These are phyloP conservation scores for Trissolcus brochymenae DNA, from an alignment of 2,888 invertebrate species.

Conservation along the genomic window DNA sequence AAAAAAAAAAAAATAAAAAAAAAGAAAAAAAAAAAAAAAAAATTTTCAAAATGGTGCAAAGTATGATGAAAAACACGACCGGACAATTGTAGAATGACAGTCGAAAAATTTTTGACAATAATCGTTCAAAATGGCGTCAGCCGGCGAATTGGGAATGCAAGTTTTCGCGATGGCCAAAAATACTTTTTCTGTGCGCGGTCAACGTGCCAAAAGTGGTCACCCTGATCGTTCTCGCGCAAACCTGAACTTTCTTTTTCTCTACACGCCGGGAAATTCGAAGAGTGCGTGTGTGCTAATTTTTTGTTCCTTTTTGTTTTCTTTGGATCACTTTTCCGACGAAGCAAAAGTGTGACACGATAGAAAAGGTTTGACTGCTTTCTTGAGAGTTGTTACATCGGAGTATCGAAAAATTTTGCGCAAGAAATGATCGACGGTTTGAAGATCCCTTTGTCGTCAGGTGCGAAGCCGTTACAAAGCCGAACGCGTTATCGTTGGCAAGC, in stretches of 20 bases:
- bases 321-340: too few relatives aligned
- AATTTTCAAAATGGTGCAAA: too few relatives aligned
- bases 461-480: neutral
- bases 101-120: constrained; percentile 19
- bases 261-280: neutral
- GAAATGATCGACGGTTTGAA: neutral
- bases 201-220: constrained; percentile 31
- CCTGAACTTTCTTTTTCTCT: constrained; percentile 20
- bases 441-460: constrained; percentile 24
- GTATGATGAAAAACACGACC: neutral
- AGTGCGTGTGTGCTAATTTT: neutral
- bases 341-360: too few relatives aligned
- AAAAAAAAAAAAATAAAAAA: too few relatives aligned
- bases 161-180: constrained; percentile 29
- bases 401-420: too few relatives aligned
- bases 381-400: too few relatives aligned
- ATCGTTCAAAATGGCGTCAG: constrained; percentile 24
- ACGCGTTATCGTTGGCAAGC: too few relatives aligned
- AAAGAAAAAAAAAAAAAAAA: too few relatives aligned
- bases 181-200: constrained; percentile 33
- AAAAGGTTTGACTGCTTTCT: too few relatives aligned
- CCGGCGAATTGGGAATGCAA: constrained; percentile 23
- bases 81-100: neutral
- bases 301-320: too few relatives aligned
- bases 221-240: neutral